phyloP scores from a whole-genome alignment of 2,797 vertebrate genomes.

The Acanthurus tractus region DNA sequence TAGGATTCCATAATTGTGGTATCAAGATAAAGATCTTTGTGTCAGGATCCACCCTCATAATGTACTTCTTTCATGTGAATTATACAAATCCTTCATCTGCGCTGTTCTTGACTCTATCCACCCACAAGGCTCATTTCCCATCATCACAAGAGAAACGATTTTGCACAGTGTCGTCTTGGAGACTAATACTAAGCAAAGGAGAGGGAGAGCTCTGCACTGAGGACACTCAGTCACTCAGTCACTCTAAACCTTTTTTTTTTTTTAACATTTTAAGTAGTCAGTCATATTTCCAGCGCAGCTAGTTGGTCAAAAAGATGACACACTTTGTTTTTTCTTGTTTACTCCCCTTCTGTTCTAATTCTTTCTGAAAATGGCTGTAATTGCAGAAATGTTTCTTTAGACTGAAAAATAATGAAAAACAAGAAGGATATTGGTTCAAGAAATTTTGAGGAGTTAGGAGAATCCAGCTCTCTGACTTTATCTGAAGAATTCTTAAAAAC shows the following conservation, averaged over 20 bases:
- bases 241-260: not conserved
- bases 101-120: slow-evolving; percentile 50
- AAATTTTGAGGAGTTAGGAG: too few species aligned
- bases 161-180: slow-evolving; percentile 59
- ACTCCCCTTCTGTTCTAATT: not conserved
- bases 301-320: not conserved
- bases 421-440: too few species aligned
- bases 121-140: slow-evolving; percentile 67
- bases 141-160: slow-evolving; percentile 45
- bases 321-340: not conserved
- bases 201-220: slow-evolving; percentile 22
- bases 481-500: too few species aligned
- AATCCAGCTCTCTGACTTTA: too few species aligned
- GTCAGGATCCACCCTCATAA: slow-evolving; percentile 3
- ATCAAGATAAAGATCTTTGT: slow-evolving; percentile 24
- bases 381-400: slow-evolving; percentile 5
- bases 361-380: not conserved
- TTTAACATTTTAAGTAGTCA: slow-evolving; percentile 11
- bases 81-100: slow-evolving; percentile 21
- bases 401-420: too few species aligned
- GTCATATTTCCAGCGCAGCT: not conserved
- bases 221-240: slow-evolving; percentile 14
- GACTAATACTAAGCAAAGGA: slow-evolving; percentile 32
- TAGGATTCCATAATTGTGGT: not conserved
- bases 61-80: slow-evolving; percentile 27